Base-by-base conservation (phyloP, 2,888 invertebrate genomes). In the Drosophila buzzatii region DNA sequence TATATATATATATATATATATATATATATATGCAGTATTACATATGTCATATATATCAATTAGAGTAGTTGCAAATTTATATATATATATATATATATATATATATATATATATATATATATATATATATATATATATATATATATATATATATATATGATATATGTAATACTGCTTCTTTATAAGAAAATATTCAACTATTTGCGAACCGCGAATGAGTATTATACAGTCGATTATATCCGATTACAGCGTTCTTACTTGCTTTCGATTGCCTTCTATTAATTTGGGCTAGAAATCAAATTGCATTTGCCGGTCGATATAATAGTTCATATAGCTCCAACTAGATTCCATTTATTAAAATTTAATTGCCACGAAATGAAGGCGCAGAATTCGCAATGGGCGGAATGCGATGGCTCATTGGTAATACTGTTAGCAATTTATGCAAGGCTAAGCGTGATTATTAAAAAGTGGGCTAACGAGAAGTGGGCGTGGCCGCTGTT, bases 391-490 rank as follows among this genome's bases (percentile, higher is more conserved):
- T 61, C 12, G 41, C 16, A 41, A 35, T 20, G 35, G 27, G 47
- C 41, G n/a, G 23, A 64, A 35, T 31, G 20, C 44, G 10, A 10
- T 23, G n/a, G 42, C 51, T 44, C 39, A 53, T 58, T 69, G 59
- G 20, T 20, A 56, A 53, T 37, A 37, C 31, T 10, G n/a, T 14
- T 18, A 42, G 52, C 16, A 23, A 45, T 10, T 53, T 55, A 23
- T 33, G 39, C 58, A 35, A 47, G 59, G 33, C 44, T 60, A 27
- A 45, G 45, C 18, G 51, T 16, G 42, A 31, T 59, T 27, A 60
- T 52, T 69, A 37, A 47, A 52, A 35, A 39, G 60, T 55, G 5
- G 47, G n/a, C 41, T 60, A 67, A 47, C 20, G 66, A 45, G 33
- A 5, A 10, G 1, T 27, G 14, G 59, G 59, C 59, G 59, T 39